Evolutionary conservation across 2,113 vertebrate genomes (phyloP), one percentile per base, ranked within the genome.

Genomic region (Oryzias curvinotus): DNA sequence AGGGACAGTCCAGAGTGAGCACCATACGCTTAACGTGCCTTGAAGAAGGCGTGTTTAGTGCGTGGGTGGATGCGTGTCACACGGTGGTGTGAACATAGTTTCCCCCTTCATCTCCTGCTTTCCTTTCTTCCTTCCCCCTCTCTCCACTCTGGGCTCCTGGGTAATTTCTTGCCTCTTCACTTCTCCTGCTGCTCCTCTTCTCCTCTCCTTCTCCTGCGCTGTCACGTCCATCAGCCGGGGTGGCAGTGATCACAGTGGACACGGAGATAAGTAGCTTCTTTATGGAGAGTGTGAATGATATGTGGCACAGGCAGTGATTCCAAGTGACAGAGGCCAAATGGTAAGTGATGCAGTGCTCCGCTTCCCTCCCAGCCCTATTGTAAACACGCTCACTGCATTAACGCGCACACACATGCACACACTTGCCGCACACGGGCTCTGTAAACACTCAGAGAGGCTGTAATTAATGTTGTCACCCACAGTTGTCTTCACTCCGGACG

Each of bases 381-480:
- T 80, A 80, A 76, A 83, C 80, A 85, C 73, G 62, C 60, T 62
- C 65, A 64, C 26, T 19, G 43, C 21, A 75, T 61, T 52, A 57
- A 73, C 73, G 77, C 69, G 75, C 81, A 66, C 75, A 64, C 63
- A 53, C 65, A 69, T 54, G 63, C 52, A 49, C 53, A 65, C 62
- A 77, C 25, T 72, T 65, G 74, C 68, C n/a, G 57, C 57, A 51
- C 75, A 62, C n/a, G 58, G 56, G 62, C 68, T 85, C 66, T 75
- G 79, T 81, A 88, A 87, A 89, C 85, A 87, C 71, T 80, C 19
- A 74, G 66, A n/a, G 65, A 82, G 89, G 79, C 83, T 91, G 88
- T 93, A 94, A 94, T 94, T 92, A 93, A 92, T 91, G 91, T 90
- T 93, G 94, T 93, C 93, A 93, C 89, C 86, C 85, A 88, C 86